Evolutionary conservation across 2,113 vertebrate genomes (phyloP).

Genomic region (Alces alces): DNA sequence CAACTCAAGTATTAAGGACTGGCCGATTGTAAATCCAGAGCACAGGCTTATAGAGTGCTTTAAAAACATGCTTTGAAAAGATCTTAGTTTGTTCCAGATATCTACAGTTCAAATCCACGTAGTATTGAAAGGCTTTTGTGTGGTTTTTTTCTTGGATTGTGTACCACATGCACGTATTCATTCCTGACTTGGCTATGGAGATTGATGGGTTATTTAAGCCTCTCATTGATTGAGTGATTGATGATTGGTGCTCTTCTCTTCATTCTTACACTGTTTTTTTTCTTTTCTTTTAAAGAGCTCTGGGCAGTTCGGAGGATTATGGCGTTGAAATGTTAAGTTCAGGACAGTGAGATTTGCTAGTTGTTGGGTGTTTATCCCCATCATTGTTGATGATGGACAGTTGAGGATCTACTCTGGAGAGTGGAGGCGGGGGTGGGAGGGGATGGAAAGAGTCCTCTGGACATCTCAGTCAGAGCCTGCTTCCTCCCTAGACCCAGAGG

Average conservation of each 20-base stretch:
- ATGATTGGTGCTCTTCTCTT: background rate
- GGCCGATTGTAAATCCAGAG: background rate
- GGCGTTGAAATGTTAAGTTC: background rate
- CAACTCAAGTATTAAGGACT: background rate
- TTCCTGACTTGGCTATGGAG: background rate
- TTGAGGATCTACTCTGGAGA: background rate
- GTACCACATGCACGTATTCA: background rate
- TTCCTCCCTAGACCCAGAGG: background rate
- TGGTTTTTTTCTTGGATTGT: background rate
- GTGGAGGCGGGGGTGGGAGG: no score
- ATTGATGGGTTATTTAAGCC: background rate
- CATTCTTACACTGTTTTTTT: background rate
- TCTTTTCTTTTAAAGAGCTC: background rate
- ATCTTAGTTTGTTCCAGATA: background rate
- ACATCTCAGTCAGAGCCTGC: background rate
- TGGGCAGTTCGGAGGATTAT: background rate
- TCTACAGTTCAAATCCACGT: background rate
- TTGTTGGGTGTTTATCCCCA: background rate
- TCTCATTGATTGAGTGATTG: background rate
- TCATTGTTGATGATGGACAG: background rate
- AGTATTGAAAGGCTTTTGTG: background rate
- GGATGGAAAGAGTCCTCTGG: background rate
- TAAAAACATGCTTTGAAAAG: background rate
- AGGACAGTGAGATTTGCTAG: background rate
- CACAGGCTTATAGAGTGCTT: background rate